A percentile compares a stretch with the other conserved stretches of the same genome.
These are phyloP conservation scores for Typhlichthys eigenmanni DNA, from an alignment of 2,797 vertebrate genomes.

Conservation along the genomic window DNA sequence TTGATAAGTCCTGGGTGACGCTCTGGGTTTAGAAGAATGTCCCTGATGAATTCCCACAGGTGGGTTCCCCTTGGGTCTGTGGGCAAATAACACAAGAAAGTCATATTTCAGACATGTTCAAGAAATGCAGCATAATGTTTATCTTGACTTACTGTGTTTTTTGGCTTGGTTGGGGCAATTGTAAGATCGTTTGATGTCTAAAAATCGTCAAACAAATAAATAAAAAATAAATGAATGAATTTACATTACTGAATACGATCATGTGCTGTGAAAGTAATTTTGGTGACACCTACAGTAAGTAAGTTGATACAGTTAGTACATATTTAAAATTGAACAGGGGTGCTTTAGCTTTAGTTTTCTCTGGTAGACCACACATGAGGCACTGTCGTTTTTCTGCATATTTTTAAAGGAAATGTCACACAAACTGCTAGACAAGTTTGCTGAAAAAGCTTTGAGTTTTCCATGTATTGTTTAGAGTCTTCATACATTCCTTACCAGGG, in stretches of 20 bases:
- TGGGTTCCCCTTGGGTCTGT: conserved; percentile 92
- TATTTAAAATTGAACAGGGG: too few relatives aligned
- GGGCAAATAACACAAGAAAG: background rate
- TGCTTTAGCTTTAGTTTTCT: too few relatives aligned
- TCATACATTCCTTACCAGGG: conserved; percentile 61
- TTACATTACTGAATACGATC: background rate
- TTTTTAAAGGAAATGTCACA: too few relatives aligned
- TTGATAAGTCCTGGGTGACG: conserved; percentile 95
- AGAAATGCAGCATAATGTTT: background rate
- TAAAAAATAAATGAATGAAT: background rate
- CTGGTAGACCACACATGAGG: too few relatives aligned
- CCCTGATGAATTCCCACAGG: conserved; percentile 97
- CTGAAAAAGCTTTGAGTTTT: too few relatives aligned
- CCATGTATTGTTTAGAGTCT: too few relatives aligned
- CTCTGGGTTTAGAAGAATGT: conserved; percentile 94
- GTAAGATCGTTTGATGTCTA: conserved; percentile 84
- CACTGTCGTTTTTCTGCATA: too few relatives aligned
- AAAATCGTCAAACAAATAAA: conserved; percentile 17
- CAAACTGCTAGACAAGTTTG: too few relatives aligned
- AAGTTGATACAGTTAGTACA: too few relatives aligned
- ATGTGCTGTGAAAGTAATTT: too few relatives aligned
- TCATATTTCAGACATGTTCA: background rate
- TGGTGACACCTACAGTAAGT: too few relatives aligned
- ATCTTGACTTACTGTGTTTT: conserved; percentile 89
- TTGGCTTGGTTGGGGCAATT: conserved; percentile 83